Conservation (phyloP, 2,113 vertebrate species). For the Anguilla japonica region DNA sequence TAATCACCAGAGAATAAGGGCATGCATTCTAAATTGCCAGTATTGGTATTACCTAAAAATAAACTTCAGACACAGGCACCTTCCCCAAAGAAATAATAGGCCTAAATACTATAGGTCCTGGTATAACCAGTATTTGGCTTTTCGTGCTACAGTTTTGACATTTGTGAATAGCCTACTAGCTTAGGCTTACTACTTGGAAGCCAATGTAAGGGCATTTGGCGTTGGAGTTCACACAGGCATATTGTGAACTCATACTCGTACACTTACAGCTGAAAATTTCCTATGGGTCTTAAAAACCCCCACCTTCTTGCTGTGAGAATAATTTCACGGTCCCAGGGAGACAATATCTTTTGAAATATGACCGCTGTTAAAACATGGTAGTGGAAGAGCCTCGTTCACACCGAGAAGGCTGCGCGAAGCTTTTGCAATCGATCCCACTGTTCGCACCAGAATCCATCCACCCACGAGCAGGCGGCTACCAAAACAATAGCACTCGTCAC, state of each 20-base stretch:
- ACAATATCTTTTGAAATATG: conserved; percentile 24
- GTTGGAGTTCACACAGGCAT: background rate
- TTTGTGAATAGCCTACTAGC: background rate
- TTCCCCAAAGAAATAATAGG: conserved; percentile 9
- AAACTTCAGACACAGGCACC: too few species aligned
- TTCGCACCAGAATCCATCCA: background rate
- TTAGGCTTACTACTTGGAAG: too few species aligned
- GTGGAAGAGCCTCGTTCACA: background rate
- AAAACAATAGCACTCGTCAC: background rate
- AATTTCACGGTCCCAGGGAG: conserved; percentile 19
- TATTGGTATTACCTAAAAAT: too few species aligned
- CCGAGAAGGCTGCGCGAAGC: background rate
- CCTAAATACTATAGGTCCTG: background rate
- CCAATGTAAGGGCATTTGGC: too few species aligned
- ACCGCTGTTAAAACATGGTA: background rate
- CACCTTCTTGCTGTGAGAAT: conserved; percentile 3
- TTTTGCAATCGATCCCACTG: conserved; percentile 2
- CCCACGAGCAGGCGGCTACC: conserved; percentile 9
- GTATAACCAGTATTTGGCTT: too few species aligned
- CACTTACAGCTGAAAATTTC: conserved; percentile 1
- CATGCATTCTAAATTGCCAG: background rate
- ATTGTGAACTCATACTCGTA: background rate
- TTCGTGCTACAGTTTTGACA: background rate
- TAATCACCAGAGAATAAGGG: conserved; percentile 19
- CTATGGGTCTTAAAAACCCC: background rate